phyloP scores from a whole-genome alignment of 2,888 invertebrate genomes.

The Periphyllus acericola region DNA sequence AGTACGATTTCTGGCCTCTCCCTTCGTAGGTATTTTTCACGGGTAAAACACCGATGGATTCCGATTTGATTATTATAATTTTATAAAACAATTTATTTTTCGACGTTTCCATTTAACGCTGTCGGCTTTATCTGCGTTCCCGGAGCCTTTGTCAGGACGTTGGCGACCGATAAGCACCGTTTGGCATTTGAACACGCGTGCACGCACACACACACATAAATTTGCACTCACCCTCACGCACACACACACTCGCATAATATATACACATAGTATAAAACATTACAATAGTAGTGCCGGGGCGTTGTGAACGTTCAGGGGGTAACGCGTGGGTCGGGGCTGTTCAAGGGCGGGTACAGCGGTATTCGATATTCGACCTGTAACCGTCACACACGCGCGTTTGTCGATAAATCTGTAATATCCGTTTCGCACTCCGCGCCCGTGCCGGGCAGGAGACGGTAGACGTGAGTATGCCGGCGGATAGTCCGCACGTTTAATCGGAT shows the following conservation, averaged over 20 bases:
- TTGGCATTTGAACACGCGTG: not conserved
- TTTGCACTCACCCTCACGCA: not conserved
- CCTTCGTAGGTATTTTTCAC: too few relatives aligned
- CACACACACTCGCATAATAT: not conserved
- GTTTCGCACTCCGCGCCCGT: not conserved
- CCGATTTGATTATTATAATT: too few relatives aligned
- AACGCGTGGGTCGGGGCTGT: too few relatives aligned
- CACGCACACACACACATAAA: not conserved
- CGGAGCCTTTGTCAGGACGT: not conserved
- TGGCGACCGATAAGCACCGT: not conserved
- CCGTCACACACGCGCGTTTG: not conserved
- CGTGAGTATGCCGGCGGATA: too few relatives aligned
- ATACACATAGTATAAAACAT: too few relatives aligned
- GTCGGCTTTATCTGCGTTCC: not conserved
- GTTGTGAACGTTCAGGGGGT: too few relatives aligned
- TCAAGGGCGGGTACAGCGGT: too few relatives aligned
- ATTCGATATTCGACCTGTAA: not conserved
- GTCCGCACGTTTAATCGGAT: slow-evolving; percentile 29
- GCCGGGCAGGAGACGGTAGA: too few relatives aligned
- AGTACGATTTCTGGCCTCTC: too few relatives aligned
- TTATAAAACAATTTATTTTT: too few relatives aligned
- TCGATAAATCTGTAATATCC: slow-evolving; percentile 56
- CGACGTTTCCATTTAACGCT: not conserved
- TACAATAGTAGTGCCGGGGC: too few relatives aligned
- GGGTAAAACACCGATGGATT: too few relatives aligned